These are phyloP conservation scores for Hemibagrus guttatus DNA, from an alignment of 2,797 vertebrate species.

Conservation along the genomic window DNA sequence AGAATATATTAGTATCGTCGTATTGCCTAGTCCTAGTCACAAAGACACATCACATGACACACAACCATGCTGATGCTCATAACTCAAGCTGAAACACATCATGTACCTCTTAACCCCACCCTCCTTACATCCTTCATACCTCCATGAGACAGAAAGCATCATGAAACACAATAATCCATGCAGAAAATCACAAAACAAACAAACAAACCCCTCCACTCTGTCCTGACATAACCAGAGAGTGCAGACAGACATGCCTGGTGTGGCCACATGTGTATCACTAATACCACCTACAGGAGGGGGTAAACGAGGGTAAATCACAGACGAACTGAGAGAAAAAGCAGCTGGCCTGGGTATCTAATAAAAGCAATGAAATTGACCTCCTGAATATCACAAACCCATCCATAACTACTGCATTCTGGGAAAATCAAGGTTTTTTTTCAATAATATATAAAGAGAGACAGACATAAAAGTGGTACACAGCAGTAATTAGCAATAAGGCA, in stretches of 20 bases:
- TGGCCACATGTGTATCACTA: slow-evolving; percentile 23
- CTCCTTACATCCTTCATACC: too few species aligned
- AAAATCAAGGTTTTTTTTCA: neutral
- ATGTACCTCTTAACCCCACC: neutral
- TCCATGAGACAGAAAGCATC: neutral
- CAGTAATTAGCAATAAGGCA: neutral
- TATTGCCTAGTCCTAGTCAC: neutral
- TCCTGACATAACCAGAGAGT: neutral
- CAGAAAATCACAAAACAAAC: neutral
- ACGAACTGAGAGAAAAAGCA: slow-evolving; percentile 6
- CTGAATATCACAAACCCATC: slow-evolving; percentile 30
- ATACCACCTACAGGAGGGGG: slow-evolving; percentile 25
- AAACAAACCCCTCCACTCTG: neutral
- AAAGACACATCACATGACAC: neutral
- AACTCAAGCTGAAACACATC: too few species aligned
- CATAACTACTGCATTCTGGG: slow-evolving; percentile 26
- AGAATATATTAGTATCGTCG: neutral
- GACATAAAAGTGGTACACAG: neutral
- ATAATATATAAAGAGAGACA: neutral
- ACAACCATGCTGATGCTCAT: neutral
- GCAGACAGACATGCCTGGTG: slow-evolving; percentile 24
- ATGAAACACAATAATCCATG: neutral
- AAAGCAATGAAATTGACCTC: slow-evolving; percentile 40
- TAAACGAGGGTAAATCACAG: slow-evolving; percentile 31
- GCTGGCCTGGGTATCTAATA: slow-evolving; percentile 23